Conservation (phyloP, 2,888 invertebrate species). For the Drosophila niveifrons region DNA sequence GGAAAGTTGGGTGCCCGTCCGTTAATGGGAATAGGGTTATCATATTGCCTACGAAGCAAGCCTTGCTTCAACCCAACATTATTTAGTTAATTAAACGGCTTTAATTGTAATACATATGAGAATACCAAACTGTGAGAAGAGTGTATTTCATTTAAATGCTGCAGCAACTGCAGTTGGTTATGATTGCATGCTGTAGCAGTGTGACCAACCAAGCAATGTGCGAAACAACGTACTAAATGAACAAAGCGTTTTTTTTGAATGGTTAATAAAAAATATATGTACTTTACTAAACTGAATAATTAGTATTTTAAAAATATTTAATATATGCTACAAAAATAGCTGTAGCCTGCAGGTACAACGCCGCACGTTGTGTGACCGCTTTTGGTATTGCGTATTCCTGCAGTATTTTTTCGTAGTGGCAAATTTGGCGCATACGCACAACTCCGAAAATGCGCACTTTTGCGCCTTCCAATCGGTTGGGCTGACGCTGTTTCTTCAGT, state of each 20-base stretch:
- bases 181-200: not conserved
- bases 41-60: slow-evolving; percentile 3
- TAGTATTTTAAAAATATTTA: no score
- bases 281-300: no score
- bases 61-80: slow-evolving; percentile 28
- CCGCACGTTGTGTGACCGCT: not conserved
- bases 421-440: slow-evolving; percentile 4
- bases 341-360: no score
- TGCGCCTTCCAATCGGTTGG: slow-evolving; percentile 17
- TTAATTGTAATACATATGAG: slow-evolving; percentile 66
- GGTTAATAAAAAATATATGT: not conserved
- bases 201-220: slow-evolving; percentile 15
- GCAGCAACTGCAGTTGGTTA: not conserved
- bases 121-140: slow-evolving; percentile 27
- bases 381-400: slow-evolving; percentile 2
- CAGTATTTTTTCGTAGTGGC: slow-evolving; percentile 6
- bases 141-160: not conserved
- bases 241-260: slow-evolving; percentile 9
- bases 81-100: slow-evolving; percentile 72
- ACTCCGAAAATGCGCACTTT: slow-evolving; percentile 32
- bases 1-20: slow-evolving; percentile 89
- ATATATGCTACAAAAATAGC: no score
- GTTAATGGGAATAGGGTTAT: slow-evolving; percentile 85
- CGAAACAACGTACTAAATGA: not conserved
- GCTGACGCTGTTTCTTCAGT: slow-evolving; percentile 38